Evolutionary conservation across 2,888 invertebrate species (phyloP), one percentile per base, ranked within the genome.

Genomic region (Drosophila mayaguana): DNA sequence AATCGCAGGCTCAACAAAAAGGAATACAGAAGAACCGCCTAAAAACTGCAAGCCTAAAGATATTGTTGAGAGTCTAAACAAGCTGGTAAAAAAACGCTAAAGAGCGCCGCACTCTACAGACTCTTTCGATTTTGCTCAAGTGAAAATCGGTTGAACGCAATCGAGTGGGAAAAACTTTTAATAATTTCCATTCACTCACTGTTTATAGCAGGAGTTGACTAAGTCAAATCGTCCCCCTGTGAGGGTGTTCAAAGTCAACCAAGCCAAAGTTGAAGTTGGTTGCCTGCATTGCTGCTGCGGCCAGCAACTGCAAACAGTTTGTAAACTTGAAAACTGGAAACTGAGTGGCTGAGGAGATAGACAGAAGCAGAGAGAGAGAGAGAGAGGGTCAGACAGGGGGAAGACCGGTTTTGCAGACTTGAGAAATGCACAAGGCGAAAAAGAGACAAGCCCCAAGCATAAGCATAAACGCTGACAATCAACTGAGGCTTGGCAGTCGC

Each of bases 311-410:
- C 82, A 67, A 82, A 69, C 74, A 67, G 71, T 77, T 77, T 34
- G 74, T 86, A 86, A 86, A 86, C 86, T 86, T 86, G 83, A 86
- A 86, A 86, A 89, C 89, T 89, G 86, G 86, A 69, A 85, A 89
- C 69, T 57, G 48, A 88, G n/a, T n/a, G n/a, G n/a, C 66, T 57
- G 46, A 14, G 46, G 9, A 25, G 45, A 45, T 7, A 46, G 16
- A 8, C n/a, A 11, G 16, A n/a, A 16, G 43, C 40, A 46, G 34
- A 56, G 22, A 40, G 18, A 51, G 36, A 25, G 40, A 20, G 34
- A 56, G 22, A 40, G 18, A 51, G 36, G 20, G 40, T n/a, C 53
- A 48, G 36, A 32, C 25, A 34, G 51, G 46, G 45, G 25, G 20
- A n/a, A 82, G 67, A 86, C 86, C 81, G 88, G 86, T 86, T 86